phyloP scores from a whole-genome alignment of 2,797 vertebrate genomes.

The Falco concolor region DNA sequence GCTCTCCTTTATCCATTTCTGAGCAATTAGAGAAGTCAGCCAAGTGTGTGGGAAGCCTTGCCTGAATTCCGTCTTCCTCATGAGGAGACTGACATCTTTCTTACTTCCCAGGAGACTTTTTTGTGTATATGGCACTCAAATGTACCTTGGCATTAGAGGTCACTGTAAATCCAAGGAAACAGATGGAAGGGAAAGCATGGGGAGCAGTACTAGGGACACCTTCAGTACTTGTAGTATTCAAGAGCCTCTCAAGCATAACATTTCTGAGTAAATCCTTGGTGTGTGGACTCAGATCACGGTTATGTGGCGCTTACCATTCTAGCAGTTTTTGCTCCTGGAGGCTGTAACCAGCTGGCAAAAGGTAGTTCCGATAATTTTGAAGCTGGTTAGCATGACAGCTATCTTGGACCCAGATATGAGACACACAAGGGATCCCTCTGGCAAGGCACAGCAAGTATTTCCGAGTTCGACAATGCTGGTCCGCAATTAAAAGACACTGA shows the following conservation, averaged over 20 bases:
- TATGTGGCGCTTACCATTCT: constrained; percentile 83
- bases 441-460: constrained; percentile 94
- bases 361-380: constrained; percentile 92
- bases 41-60: background rate
- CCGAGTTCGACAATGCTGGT: constrained; percentile 91
- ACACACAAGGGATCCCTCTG: constrained; percentile 93
- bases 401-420: constrained; percentile 94
- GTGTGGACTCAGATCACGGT: background rate
- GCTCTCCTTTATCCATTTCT: background rate
- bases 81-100: background rate
- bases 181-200: background rate
- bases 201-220: background rate
- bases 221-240: background rate
- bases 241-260: background rate
- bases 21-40: background rate
- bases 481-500: constrained; percentile 92
- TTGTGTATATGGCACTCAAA: background rate
- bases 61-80: background rate
- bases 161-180: background rate
- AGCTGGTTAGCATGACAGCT: constrained; percentile 94
- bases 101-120: background rate
- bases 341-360: constrained; percentile 90
- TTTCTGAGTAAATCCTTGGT: background rate
- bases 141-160: background rate
- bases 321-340: constrained; percentile 81